Evolutionary conservation across 2,113 vertebrate species (phyloP).

Genomic region (Murina feae): DNA sequence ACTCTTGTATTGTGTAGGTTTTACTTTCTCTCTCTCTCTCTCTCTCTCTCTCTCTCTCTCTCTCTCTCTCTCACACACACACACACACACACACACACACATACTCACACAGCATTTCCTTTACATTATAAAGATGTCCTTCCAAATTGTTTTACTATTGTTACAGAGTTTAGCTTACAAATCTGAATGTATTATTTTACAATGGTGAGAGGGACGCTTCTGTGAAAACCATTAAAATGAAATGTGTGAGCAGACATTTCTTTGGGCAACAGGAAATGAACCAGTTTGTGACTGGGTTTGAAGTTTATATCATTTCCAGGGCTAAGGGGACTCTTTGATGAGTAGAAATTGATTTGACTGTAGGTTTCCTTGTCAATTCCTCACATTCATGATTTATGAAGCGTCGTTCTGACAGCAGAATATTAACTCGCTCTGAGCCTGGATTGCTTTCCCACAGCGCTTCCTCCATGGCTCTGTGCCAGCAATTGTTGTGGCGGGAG

Average conservation of each 20-base stretch:
- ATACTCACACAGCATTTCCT: not conserved
- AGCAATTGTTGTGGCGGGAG: not conserved
- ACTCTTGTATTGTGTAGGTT: not conserved
- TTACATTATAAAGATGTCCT: not conserved
- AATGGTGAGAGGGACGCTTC: not conserved
- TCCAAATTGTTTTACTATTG: not conserved
- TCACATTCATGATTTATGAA: slow-evolving; percentile 53
- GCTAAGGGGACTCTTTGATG: slow-evolving; percentile 40
- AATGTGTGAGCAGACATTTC: slow-evolving; percentile 31
- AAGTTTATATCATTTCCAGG: slow-evolving; percentile 64
- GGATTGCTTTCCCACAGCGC: slow-evolving; percentile 64
- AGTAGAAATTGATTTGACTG: slow-evolving; percentile 51
- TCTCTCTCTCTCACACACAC: fast-evolving
- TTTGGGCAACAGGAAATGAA: slow-evolving; percentile 63
- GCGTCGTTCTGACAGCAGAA: slow-evolving; percentile 60
- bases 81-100: not conserved
- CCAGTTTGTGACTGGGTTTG: slow-evolving; percentile 55
- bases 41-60: too few relatives aligned
- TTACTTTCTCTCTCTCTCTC: not conserved
- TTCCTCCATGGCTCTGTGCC: not conserved
- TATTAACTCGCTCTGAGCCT: slow-evolving; percentile 44
- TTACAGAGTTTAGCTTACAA: not conserved
- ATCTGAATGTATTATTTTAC: not conserved
- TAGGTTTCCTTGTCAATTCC: slow-evolving; percentile 60
- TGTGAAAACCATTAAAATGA: slow-evolving; percentile 67